Evolutionary conservation across 2,113 vertebrate species (phyloP).

Genomic region (Monarcha castaneiventris): DNA sequence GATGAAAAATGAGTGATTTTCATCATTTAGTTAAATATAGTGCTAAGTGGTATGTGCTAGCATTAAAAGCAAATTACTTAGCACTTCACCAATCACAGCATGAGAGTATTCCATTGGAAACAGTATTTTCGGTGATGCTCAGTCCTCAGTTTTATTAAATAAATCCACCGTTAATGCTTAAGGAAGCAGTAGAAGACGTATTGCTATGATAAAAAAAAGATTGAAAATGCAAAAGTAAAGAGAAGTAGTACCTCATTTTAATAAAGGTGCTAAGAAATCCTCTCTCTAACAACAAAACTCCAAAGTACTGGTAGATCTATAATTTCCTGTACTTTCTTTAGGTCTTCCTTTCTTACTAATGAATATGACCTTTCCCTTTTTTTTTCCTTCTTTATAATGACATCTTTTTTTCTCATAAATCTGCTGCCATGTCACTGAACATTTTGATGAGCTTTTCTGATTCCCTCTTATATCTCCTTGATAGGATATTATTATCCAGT

Average conservation of each 20-base stretch:
- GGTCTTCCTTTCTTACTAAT: slow-evolving; percentile 13
- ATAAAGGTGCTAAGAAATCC: neutral
- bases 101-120: slow-evolving; percentile 67
- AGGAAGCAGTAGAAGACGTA: slow-evolving; percentile 33
- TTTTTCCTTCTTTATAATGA: neutral
- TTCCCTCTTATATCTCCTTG: slow-evolving; percentile 48
- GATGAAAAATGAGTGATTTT: slow-evolving; percentile 80
- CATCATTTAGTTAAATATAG: slow-evolving; percentile 76
- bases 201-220: slow-evolving; percentile 22
- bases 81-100: slow-evolving; percentile 79
- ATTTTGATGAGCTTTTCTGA: slow-evolving; percentile 55
- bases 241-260: slow-evolving; percentile 25
- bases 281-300: neutral
- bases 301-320: neutral
- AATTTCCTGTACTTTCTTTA: neutral
- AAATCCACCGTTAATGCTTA: slow-evolving; percentile 71
- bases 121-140: slow-evolving; percentile 57
- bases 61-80: slow-evolving; percentile 83
- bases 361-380: slow-evolving; percentile 20
- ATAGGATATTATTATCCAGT: slow-evolving; percentile 35
- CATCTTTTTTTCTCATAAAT: slow-evolving; percentile 46
- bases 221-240: slow-evolving; percentile 34
- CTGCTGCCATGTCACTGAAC: slow-evolving; percentile 42
- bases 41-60: slow-evolving; percentile 73
- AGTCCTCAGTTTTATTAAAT: slow-evolving; percentile 74